These are phyloP conservation scores for Pollenia labialis DNA, from an alignment of 2,888 invertebrate genomes.

Conservation along the genomic window DNA sequence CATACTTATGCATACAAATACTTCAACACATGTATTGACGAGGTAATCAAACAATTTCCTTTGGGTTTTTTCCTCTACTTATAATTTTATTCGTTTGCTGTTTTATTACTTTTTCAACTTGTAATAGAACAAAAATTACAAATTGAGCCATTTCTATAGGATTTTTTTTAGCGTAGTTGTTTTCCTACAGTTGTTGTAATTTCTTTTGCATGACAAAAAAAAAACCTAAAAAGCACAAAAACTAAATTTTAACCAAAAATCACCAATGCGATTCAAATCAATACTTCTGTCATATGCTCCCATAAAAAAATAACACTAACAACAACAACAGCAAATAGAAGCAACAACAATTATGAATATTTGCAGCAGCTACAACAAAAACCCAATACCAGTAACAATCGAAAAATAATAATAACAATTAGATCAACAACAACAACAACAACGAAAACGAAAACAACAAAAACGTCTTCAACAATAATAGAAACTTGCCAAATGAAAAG, in stretches of 20 bases:
- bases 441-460: no score
- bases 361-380: constrained; percentile 36
- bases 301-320: constrained; percentile 38
- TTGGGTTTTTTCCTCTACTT: constrained; percentile 24
- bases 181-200: constrained; percentile 7
- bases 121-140: background rate
- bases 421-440: constrained; percentile 9
- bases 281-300: constrained; percentile 62
- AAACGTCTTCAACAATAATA: constrained; percentile 30
- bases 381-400: constrained; percentile 62
- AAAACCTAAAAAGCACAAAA: background rate
- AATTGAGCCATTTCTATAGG: constrained; percentile 8
- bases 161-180: background rate
- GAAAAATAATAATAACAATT: constrained; percentile 55
- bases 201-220: background rate
- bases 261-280: constrained; percentile 60
- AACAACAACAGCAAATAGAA: constrained; percentile 6
- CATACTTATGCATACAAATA: background rate
- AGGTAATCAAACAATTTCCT: constrained; percentile 69
- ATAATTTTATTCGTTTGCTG: constrained; percentile 3
- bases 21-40: constrained; percentile 48
- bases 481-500: constrained; percentile 65
- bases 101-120: background rate
- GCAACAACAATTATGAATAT: constrained; percentile 41
- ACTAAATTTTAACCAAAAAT: constrained; percentile 51